Percentiles rank a stretch among this genome's conserved stretches.
Evolutionary conservation across 2,888 invertebrate species (phyloP).

Genomic region (Lathronympha strigana): DNA sequence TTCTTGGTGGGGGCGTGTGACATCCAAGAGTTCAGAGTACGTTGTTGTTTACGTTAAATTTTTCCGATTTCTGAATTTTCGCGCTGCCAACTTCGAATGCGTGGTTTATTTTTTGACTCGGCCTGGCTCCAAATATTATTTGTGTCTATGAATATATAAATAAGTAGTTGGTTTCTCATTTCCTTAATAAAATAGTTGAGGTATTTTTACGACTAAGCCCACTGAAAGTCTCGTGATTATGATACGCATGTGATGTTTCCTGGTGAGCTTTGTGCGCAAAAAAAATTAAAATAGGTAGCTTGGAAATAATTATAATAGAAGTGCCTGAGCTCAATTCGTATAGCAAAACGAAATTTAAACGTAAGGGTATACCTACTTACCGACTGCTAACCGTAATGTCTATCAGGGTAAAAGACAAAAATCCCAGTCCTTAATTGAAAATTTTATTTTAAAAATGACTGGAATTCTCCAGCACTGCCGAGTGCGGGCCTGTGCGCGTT

Average conservation of each 20-base stretch:
- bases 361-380: too few relatives aligned
- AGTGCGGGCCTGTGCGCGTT: constrained; percentile 70
- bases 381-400: too few relatives aligned
- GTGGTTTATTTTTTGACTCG: constrained; percentile 37
- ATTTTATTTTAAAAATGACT: constrained; percentile 28
- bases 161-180: constrained; percentile 36
- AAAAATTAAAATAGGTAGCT: neutral
- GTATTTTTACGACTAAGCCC: constrained; percentile 3
- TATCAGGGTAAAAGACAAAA: too few relatives aligned
- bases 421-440: too few relatives aligned
- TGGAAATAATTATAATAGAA: neutral
- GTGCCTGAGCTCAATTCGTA: too few relatives aligned
- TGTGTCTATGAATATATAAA: constrained; percentile 25
- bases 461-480: constrained; percentile 63
- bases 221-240: neutral
- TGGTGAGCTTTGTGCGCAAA: too few relatives aligned
- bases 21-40: constrained; percentile 34
- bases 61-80: constrained; percentile 36
- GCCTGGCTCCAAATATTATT: constrained; percentile 38
- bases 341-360: too few relatives aligned
- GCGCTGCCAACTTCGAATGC: constrained; percentile 35
- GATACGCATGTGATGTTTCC: neutral
- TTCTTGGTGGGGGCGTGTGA: constrained; percentile 21
- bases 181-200: constrained; percentile 27
- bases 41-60: constrained; percentile 42